These are phyloP conservation scores for Cheilosia impressa DNA, from an alignment of 2,888 invertebrate species.

Conservation along the genomic window DNA sequence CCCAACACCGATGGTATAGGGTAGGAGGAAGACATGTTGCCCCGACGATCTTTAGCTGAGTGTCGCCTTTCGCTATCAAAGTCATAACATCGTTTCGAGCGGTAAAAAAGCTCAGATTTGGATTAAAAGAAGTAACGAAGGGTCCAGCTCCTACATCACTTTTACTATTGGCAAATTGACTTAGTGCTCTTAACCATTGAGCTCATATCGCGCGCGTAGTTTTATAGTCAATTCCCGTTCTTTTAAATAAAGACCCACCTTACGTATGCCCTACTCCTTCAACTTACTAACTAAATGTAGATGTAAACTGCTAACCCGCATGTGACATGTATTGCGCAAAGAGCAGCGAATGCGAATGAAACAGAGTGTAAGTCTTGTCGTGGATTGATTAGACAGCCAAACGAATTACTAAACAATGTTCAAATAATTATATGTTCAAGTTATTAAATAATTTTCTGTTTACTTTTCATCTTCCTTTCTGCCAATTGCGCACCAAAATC, in stretches of 20 bases:
- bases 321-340: slow-evolving; percentile 16
- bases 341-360: slow-evolving; percentile 54
- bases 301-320: slow-evolving; percentile 53
- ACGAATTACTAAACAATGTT: slow-evolving; percentile 60
- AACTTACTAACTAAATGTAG: slow-evolving; percentile 25
- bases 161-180: too few species aligned
- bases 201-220: too few species aligned
- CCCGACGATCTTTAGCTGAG: too few species aligned
- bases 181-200: too few species aligned
- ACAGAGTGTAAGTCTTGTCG: slow-evolving; percentile 60
- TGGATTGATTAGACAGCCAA: slow-evolving; percentile 36
- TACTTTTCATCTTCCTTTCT: slow-evolving; percentile 59
- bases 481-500: slow-evolving; percentile 21
- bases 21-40: too few species aligned
- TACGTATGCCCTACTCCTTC: neutral
- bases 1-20: too few species aligned
- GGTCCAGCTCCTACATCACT: too few species aligned
- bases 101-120: too few species aligned
- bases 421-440: slow-evolving; percentile 69
- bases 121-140: too few species aligned
- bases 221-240: too few species aligned
- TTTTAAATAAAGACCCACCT: neutral
- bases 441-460: slow-evolving; percentile 73
- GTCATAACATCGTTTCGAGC: too few species aligned
- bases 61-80: too few species aligned